Base-by-base conservation (phyloP, 2,797 vertebrate genomes). In the Pangasius sanitwongsei region DNA sequence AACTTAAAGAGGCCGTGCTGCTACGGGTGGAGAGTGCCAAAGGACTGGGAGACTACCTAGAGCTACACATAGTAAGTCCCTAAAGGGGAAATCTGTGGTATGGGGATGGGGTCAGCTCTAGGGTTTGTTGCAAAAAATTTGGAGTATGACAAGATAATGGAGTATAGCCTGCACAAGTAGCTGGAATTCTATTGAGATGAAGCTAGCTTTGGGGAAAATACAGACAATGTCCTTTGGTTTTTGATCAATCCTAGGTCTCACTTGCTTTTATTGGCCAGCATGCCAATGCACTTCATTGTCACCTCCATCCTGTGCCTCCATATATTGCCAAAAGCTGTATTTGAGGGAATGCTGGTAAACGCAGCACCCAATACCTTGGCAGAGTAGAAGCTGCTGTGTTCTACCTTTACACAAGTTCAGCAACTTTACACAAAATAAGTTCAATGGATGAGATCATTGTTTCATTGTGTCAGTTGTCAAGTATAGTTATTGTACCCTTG, bases 21-120 rank as follows among this genome's bases (percentile, higher is more conserved):
- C 97, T 99, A 92, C 96, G 98, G 61, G 98, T 99, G 94, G 98
- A 99, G 96, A 99, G 98, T 7, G 97, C 98, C 90, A 97, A 97
- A 0, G 97, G 97, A 94, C 97, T 99, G 15, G 97, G 97, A 63
- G 98, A 98, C 95, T 98, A 98, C 92, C 95, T 99, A 93, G 97
- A 98, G 94, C 97, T 98, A 89, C 97, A 98, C 95, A 98, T 98
- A 94, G 98, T 98, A 97, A 98, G 98, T 89, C 6, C 80, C 6
- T 78, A 63, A 20, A 6, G 28, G 2, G 53, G 37, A 41, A 41
- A 50, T n/a, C 3, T 16, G 1, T 31, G 77, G 34, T 61, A 31
- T 41, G 0, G 37, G 65, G 37, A 15, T 37, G 48, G 81, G 15
- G 23, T 28, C 28, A 65, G 69, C 44, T 65, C 41, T 23, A 67